Percentiles rank a stretch among this genome's conserved stretches.
phyloP scores from a whole-genome alignment of 2,888 invertebrate species.

The Sinelater perroti region DNA sequence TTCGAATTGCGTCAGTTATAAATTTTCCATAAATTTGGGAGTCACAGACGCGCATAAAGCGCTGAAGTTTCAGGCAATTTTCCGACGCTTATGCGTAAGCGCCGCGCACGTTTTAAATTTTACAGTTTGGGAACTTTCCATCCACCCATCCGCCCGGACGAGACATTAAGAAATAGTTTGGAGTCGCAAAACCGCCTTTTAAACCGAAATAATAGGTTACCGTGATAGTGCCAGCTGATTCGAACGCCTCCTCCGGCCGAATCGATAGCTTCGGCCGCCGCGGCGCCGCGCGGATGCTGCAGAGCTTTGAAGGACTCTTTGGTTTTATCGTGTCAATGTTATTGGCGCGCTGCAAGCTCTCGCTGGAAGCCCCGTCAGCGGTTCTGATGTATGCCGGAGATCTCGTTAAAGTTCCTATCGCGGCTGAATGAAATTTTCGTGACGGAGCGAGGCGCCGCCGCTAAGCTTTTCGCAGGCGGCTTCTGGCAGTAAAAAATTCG shows the following conservation, averaged over 20 bases:
- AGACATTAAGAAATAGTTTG: slow-evolving; percentile 2
- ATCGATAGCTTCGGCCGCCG: slow-evolving; percentile 35
- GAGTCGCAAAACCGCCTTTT: background rate
- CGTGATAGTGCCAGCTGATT: slow-evolving; percentile 34
- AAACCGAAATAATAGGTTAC: slow-evolving; percentile 22
- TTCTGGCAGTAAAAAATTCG: no score
- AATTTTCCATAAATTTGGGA: no score
- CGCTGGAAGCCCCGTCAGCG: background rate
- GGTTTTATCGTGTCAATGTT: slow-evolving; percentile 13
- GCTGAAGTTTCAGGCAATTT: no score
- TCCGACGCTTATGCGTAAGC: background rate
- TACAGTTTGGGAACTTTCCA: background rate
- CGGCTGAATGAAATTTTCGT: no score
- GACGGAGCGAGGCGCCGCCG: no score
- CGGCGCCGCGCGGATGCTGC: slow-evolving; percentile 37
- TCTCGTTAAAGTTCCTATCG: no score
- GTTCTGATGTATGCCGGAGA: background rate
- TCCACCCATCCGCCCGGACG: background rate
- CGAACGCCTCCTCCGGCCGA: slow-evolving; percentile 18
- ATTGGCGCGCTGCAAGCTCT: slow-evolving; percentile 3
- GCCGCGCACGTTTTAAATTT: slow-evolving; percentile 2
- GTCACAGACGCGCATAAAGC: no score
- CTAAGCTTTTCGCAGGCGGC: no score
- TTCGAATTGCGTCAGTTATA: no score
- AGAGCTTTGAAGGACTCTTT: slow-evolving; percentile 27